phyloP scores from a whole-genome alignment of 2,888 invertebrate genomes.

The Anthophora plumipes region DNA sequence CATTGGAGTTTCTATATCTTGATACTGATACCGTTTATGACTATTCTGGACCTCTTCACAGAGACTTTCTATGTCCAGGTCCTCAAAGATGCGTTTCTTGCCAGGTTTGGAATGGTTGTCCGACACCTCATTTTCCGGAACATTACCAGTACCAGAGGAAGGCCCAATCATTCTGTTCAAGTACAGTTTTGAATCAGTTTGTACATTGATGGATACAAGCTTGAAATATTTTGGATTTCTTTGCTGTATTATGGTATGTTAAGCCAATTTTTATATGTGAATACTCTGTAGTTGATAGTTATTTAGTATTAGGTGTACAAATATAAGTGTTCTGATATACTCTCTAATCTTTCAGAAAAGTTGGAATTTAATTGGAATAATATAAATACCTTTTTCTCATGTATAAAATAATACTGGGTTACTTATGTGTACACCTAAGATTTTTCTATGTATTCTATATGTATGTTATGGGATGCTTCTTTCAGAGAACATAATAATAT shows the following conservation, averaged over 20 bases:
- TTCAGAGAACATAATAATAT: too few relatives aligned
- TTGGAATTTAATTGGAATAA: too few relatives aligned
- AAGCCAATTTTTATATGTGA: not conserved
- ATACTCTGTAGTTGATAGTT: too few relatives aligned
- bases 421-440: too few relatives aligned
- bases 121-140: constrained; percentile 68
- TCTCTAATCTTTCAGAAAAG: too few relatives aligned
- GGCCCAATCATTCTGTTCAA: constrained; percentile 81
- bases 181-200: not conserved
- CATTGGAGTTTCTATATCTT: constrained; percentile 58
- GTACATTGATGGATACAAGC: not conserved
- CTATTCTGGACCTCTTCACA: constrained; percentile 79
- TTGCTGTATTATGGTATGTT: not conserved
- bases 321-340: too few relatives aligned
- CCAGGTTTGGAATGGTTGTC: constrained; percentile 67
- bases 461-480: too few relatives aligned
- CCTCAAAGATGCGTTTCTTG: constrained; percentile 80
- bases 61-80: constrained; percentile 80
- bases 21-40: constrained; percentile 59
- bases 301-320: too few relatives aligned
- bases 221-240: not conserved
- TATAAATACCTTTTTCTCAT: too few relatives aligned
- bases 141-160: constrained; percentile 75
- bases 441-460: too few relatives aligned
- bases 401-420: too few relatives aligned